Percentiles rank a stretch among this genome's conserved stretches.
Conservation (phyloP, 2,888 invertebrate species). For the Morpho achilles region DNA sequence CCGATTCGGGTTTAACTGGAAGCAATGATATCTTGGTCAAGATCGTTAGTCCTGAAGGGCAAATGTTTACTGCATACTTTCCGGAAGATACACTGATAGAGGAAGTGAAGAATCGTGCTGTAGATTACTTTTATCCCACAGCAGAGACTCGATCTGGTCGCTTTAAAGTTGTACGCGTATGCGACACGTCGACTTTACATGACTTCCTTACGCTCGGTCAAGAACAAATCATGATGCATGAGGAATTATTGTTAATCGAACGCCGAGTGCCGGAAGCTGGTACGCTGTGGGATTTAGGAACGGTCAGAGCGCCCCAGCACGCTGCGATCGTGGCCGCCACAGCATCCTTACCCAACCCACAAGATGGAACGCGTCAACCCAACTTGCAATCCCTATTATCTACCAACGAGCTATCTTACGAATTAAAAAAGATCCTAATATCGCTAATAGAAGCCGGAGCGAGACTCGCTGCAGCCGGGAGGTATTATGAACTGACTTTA, state of each 20-base stretch:
- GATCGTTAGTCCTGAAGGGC: constrained; percentile 63
- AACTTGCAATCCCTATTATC: constrained; percentile 65
- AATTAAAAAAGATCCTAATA: constrained; percentile 63
- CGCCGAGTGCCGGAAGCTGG: constrained; percentile 60
- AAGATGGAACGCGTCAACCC: constrained; percentile 52
- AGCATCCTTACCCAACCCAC: constrained; percentile 54
- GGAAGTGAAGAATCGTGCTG: constrained; percentile 59
- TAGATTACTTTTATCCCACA: constrained; percentile 63
- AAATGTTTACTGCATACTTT: constrained; percentile 53
- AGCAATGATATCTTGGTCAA: constrained; percentile 52
- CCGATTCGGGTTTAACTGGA: constrained; percentile 48
- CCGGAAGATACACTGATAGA: constrained; percentile 61
- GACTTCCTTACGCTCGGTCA: constrained; percentile 62
- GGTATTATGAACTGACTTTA: constrained; percentile 60
- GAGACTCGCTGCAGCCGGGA: constrained; percentile 59
- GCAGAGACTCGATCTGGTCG: constrained; percentile 55
- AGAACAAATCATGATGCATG: constrained; percentile 57
- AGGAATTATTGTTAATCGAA: constrained; percentile 61
- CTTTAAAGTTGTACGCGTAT: constrained; percentile 62
- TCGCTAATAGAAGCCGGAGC: constrained; percentile 70
- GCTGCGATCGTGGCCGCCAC: constrained; percentile 66
- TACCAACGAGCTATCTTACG: constrained; percentile 64
- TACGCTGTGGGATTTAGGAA: constrained; percentile 62
- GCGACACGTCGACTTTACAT: constrained; percentile 56
- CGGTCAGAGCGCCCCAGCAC: constrained; percentile 60